Evolutionary conservation across 1,140 invertebrate species (phyloP), one percentile per base, ranked within the genome.

Genomic region (Leguminivora glycinivorella): DNA sequence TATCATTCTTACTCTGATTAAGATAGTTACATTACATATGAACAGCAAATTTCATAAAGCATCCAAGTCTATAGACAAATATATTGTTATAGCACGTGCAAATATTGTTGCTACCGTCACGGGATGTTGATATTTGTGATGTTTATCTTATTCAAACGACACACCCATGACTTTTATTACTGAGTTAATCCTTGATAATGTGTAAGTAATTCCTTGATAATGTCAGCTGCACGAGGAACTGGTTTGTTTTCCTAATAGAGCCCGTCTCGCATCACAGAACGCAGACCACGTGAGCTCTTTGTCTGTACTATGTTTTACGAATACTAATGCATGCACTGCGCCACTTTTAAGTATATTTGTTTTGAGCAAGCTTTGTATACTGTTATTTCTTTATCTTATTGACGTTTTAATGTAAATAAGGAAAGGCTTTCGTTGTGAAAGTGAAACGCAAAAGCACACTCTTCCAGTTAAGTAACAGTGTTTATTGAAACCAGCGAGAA

Each of bases 261-360:
- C 31, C 29, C 6, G 58, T 63, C 25, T 5, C 58, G 14, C 29
- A 22, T 63, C 58, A 29, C 26, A 29, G 7, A 9, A 29, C 25
- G 22, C 14, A n/a, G 12, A 63, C n/a, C 58, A 63, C 58, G 31
- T 73, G 67, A 73, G 26, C 19, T 34, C 40, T 56, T 71, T 67
- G 66, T 74, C 60, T 4, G 47, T 12, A 43, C 40, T 19, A 52
- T n/a, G 17, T 10, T 22, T 52, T 52, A 22, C 19, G 47, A 52
- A 52, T 52, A 52, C 47, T 52, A 52, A 52, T 52, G 47, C 19
- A 10, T 52, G 9, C n/a, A n/a, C n/a, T 52, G 7, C 9, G 47
- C 14, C 47, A 10, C 1, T 52, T 1, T 4, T 12, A 38, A 38
- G 17, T n/a, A 22, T 22, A 52, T 52, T 52, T 52, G 47, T 22